Base-by-base conservation (phyloP, 2,113 vertebrate genomes). In the Micromys minutus region DNA sequence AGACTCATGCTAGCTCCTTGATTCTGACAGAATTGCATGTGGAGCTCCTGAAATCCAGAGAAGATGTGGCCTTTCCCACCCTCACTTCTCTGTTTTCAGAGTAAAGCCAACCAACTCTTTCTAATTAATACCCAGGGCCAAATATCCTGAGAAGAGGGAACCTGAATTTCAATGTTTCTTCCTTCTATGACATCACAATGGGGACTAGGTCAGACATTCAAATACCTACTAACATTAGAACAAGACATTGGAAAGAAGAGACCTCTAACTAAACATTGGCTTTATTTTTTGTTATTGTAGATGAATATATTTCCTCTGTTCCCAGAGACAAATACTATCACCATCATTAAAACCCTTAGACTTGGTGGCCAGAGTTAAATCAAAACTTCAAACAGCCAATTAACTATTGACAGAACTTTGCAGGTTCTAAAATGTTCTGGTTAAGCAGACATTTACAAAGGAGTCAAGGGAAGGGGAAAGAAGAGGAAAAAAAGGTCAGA, bases 71-170 rank as follows among this genome's bases (percentile, higher is more conserved):
- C 22, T 34, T 92, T 47, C 26, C 36, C 24, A 8, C 45, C 7
- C 6, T 55, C 24, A 3, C 50, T 91, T 94, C 95, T 79, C 89
- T 97, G 93, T 91, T 86, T 87, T 94, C 71, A 95, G 29, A 92
- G 87, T 63, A 61, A 92, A 81, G 57, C 69, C 92, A 88, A 80
- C 81, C 10, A 65, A 59, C 87, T n/a, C n/a, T 93, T 86, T 47
- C 4, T 52, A 65, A 79, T 52, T 21, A 52, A 76, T 12, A 96
- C 87, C 74, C 92, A 97, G 87, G 81, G 0, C 45, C 8, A 52
- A 12, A 71, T 50, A 98, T 90, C 96, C 36, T 16, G 21, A 21
- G 34, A 57, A 31, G 34, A 57, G 15, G 52, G 52, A 39, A 34
- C 47, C 36, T 3, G 57, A 11, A 86, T 85, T 94, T 89, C 55